Evolutionary conservation across 2,888 invertebrate species (phyloP).

Genomic region (Lithophane semibrunnea): DNA sequence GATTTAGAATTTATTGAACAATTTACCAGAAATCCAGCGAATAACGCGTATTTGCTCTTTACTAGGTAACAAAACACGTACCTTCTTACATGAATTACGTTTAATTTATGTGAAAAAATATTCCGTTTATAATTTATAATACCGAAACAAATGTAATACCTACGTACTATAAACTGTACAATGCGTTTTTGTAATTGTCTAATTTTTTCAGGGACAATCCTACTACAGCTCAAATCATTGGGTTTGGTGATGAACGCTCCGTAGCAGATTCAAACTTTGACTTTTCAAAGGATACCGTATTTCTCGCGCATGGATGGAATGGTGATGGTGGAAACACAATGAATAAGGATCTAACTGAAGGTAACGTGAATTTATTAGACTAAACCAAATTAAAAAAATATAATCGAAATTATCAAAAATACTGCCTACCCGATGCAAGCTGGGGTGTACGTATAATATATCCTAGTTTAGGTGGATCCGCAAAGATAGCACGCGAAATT

Average conservation of each 20-base stretch:
- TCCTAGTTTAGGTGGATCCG: too few species aligned
- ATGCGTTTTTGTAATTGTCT: neutral
- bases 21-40: constrained; percentile 67
- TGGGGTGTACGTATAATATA: neutral
- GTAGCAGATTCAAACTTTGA: constrained; percentile 73
- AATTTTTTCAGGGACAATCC: constrained; percentile 73
- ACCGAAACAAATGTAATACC: neutral
- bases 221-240: constrained; percentile 67
- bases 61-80: constrained; percentile 71
- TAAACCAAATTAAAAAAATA: neutral
- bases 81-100: neutral
- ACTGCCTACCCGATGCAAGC: neutral
- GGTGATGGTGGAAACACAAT: constrained; percentile 74
- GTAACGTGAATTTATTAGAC: constrained; percentile 62
- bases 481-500: too few species aligned
- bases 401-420: neutral
- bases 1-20: constrained; percentile 67
- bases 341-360: constrained; percentile 73
- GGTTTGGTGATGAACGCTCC: constrained; percentile 62
- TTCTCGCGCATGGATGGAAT: constrained; percentile 83
- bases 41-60: constrained; percentile 75
- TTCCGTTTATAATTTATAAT: neutral
- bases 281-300: constrained; percentile 70
- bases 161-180: too few species aligned
- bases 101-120: neutral